Evolutionary conservation across 2,888 invertebrate genomes (phyloP).

Genomic region (Drosophila subquinaria): DNA sequence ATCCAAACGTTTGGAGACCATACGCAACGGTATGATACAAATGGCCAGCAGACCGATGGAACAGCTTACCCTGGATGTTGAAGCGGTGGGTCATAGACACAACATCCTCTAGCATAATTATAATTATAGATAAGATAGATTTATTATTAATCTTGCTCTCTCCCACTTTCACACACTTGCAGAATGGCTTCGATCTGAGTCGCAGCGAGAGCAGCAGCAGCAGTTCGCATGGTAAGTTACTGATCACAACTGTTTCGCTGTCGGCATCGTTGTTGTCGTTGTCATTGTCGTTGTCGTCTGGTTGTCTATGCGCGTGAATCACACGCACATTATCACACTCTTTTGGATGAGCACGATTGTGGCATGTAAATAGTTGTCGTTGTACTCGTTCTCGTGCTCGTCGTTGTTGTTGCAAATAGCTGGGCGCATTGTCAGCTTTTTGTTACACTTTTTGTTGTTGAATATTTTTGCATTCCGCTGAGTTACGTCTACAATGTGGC

Average conservation of each 20-base stretch:
- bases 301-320: constrained; percentile 49
- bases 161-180: constrained; percentile 40
- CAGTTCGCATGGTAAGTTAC: constrained; percentile 67
- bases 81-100: constrained; percentile 87
- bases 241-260: constrained; percentile 41
- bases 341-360: constrained; percentile 51
- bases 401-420: constrained; percentile 40
- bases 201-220: constrained; percentile 68
- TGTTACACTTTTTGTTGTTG: background rate
- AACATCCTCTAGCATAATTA: background rate
- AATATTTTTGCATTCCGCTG: constrained; percentile 20
- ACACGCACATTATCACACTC: constrained; percentile 54
- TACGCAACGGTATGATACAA: constrained; percentile 83
- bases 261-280: background rate
- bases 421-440: constrained; percentile 48
- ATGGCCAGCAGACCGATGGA: constrained; percentile 81
- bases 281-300: constrained; percentile 19
- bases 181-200: constrained; percentile 88
- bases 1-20: constrained; percentile 79
- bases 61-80: constrained; percentile 89
- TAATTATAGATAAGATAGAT: constrained; percentile 8
- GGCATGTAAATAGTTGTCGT: constrained; percentile 46
- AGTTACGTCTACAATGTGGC: constrained; percentile 43
- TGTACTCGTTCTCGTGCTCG: constrained; percentile 16
- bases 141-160: background rate